Base-by-base conservation (phyloP, 2,888 invertebrate species). In the Leucozona laternaria region DNA sequence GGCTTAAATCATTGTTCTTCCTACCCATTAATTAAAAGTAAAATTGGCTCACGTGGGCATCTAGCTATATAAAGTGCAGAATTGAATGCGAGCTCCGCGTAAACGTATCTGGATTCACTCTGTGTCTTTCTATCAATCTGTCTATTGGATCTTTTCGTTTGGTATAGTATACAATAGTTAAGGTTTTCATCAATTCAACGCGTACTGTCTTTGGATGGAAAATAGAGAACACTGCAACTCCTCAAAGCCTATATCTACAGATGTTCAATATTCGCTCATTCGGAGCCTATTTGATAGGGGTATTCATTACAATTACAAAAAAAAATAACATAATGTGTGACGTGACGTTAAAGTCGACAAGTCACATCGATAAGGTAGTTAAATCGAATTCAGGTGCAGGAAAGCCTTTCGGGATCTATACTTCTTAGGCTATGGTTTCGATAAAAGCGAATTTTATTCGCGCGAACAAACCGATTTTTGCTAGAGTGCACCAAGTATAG, bases 21-120 rank as follows among this genome's bases (percentile, higher is more conserved):
- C 86, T 86, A 86, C 86, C 82, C 71, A 79, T 86, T 86, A 86
- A 86, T 86, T 86, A 86, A 86, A 82, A 79, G 70, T 53, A 64
- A 66, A 79, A 86, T 71, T 86, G 79, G 31, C 71, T 75, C 82
- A 86, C 86, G 86, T 86, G 86, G 86, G 86, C 75, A 62, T 64
- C 55, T 31, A n/a, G n/a, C n/a, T n/a, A n/a, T n/a, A n/a, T n/a
- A 13, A 48, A 28, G 76, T 66, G 58, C 60, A 62, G 60, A 72
- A 53, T 75, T 58, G 71, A 70, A 71, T 82, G 64, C 34, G 73
- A 62, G n/a, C n/a, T n/a, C 25, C 53, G 4, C 20, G 50, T 34
- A 70, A 62, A 53, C 31, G 70, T 58, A 43, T 62, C 17, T 64
- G 37, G 70, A 62, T 75, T 25, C 17, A 58, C 34, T 73, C 43